phyloP scores from a whole-genome alignment of 2,888 invertebrate species.

The Alloscopus bannaensis region DNA sequence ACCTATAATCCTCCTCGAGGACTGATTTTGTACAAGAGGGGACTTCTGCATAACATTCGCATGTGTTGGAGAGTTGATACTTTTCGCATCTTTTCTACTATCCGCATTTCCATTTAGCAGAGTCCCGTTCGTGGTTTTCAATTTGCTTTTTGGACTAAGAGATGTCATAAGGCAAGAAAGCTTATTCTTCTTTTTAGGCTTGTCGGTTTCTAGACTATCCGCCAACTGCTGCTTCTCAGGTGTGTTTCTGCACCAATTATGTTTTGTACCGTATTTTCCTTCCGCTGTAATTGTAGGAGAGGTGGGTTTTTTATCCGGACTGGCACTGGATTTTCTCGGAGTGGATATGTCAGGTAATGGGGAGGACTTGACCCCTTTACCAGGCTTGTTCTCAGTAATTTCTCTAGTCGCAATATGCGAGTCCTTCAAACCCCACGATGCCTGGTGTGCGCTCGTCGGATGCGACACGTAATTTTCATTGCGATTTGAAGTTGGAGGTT shows the following conservation, averaged over 20 bases:
- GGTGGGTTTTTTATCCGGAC: conserved; percentile 21
- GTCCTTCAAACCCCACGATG: conserved; percentile 39
- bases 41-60: background rate
- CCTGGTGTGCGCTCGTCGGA: conserved; percentile 29
- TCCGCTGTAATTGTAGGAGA: background rate
- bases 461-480: conserved; percentile 40
- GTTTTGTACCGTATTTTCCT: conserved; percentile 34
- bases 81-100: background rate
- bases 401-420: conserved; percentile 29
- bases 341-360: conserved; percentile 56
- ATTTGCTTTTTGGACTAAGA: conserved; percentile 51
- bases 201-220: conserved; percentile 20
- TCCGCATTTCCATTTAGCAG: conserved; percentile 41
- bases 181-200: conserved; percentile 57
- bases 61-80: background rate
- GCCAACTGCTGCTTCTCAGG: conserved; percentile 27
- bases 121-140: conserved; percentile 40
- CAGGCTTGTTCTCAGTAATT: conserved; percentile 22
- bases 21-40: conserved; percentile 23
- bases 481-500: conserved; percentile 74
- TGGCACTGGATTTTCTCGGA: conserved; percentile 23
- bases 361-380: conserved; percentile 45
- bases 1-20: conserved; percentile 19
- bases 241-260: conserved; percentile 24
- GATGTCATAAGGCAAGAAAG: conserved; percentile 62